phyloP scores from a whole-genome alignment of 2,797 vertebrate genomes.

The Moxostoma hubbsi region DNA sequence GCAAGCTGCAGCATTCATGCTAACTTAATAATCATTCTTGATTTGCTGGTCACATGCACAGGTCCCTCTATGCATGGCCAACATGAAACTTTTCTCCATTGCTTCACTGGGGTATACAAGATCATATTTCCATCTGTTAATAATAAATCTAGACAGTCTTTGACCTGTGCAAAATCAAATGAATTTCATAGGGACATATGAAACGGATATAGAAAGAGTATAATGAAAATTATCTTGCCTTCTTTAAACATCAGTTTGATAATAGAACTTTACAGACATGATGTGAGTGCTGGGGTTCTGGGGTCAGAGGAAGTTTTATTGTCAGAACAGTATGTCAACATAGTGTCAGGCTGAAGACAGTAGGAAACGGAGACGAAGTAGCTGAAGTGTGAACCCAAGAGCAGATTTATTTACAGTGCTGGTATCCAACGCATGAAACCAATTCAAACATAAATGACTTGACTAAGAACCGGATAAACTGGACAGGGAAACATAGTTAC shows the following conservation, averaged over 20 bases:
- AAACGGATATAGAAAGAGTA: background rate
- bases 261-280: no score
- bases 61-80: background rate
- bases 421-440: no score
- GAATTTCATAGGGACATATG: background rate
- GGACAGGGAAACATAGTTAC: no score
- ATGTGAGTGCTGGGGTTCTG: background rate
- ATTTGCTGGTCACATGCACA: background rate
- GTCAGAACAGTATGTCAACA: background rate
- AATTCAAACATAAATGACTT: no score
- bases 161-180: background rate
- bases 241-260: background rate
- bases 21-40: background rate
- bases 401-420: no score
- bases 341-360: slow-evolving; percentile 6
- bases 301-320: background rate
- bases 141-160: background rate
- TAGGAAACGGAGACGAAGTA: background rate
- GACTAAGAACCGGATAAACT: no score
- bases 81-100: background rate
- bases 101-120: background rate
- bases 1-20: background rate
- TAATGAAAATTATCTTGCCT: background rate
- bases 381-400: no score
- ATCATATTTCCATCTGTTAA: background rate